Conservation (phyloP, 2,113 vertebrate genomes). For the Hemiprocne comata region DNA sequence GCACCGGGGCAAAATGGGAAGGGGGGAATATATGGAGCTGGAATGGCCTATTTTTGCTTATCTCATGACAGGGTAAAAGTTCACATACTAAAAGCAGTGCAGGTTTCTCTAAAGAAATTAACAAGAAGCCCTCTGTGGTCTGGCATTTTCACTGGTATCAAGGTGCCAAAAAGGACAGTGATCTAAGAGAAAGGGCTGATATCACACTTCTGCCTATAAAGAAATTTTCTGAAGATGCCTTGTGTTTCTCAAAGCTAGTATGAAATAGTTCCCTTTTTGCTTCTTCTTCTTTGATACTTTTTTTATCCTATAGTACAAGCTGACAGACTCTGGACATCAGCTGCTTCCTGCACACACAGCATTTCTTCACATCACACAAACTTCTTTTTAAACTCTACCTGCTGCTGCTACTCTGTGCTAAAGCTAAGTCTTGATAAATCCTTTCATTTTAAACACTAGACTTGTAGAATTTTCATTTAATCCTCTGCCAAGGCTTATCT, state of each 20-base stretch:
- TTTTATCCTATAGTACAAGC: neutral
- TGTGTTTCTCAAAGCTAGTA: neutral
- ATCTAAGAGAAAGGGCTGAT: neutral
- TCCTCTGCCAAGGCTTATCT: conserved; percentile 36
- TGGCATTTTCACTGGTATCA: neutral
- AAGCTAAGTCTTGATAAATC: conserved; percentile 32
- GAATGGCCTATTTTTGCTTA: neutral
- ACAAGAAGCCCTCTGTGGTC: neutral
- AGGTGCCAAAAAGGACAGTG: neutral
- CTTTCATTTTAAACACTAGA: conserved; percentile 50
- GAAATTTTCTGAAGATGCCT: neutral
- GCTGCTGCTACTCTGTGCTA: neutral
- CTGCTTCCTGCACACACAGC: neutral
- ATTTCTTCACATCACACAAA: conserved; percentile 25
- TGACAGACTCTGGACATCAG: neutral
- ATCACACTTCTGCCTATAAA: neutral
- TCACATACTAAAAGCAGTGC: neutral
- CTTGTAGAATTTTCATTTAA: conserved; percentile 38
- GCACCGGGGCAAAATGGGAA: neutral
- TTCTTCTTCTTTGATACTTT: neutral
- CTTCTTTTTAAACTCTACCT: conserved; percentile 30
- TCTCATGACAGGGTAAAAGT: neutral
- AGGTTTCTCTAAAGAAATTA: neutral
- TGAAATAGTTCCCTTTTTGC: neutral
- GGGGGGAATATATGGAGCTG: neutral